Percentiles rank a stretch among this genome's conserved stretches.
phyloP scores from a whole-genome alignment of 2,113 vertebrate species.

The Percopsis transmontana region DNA sequence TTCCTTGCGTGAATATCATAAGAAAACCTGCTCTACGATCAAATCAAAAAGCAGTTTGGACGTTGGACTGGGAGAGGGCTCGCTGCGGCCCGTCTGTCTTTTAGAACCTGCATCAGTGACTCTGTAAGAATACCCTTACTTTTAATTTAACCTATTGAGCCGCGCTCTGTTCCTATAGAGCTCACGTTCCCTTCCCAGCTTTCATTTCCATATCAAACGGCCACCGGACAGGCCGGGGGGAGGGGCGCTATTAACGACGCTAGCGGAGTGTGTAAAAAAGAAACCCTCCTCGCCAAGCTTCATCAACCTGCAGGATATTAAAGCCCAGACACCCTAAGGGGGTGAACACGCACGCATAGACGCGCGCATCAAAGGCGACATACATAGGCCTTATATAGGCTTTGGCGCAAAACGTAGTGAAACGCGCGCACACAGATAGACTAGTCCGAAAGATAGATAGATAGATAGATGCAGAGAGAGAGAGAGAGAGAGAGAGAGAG shows the following conservation, averaged over 20 bases:
- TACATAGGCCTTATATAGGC: neutral
- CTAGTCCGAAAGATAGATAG: neutral
- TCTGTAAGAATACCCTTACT: constrained; percentile 64
- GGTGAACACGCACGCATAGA: constrained; percentile 20
- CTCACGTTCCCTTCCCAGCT: constrained; percentile 61
- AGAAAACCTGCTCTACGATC: neutral
- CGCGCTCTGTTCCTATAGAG: constrained; percentile 42
- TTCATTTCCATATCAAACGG: constrained; percentile 85
- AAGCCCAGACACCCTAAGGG: constrained; percentile 69
- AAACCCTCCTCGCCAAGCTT: constrained; percentile 77
- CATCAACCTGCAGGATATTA: constrained; percentile 85
- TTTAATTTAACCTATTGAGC: constrained; percentile 80
- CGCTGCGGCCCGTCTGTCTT: constrained; percentile 27
- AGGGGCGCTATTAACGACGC: constrained; percentile 78
- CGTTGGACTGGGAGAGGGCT: neutral
- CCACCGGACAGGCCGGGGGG: constrained; percentile 48
- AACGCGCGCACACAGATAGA: constrained; percentile 2
- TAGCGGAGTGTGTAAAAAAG: constrained; percentile 82
- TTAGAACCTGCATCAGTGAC: constrained; percentile 67
- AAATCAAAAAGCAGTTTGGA: neutral
- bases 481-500: constrained; percentile 6
- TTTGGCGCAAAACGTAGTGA: constrained; percentile 5
- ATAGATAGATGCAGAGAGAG: neutral
- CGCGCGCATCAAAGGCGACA: constrained; percentile 13
- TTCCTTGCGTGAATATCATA: no score